Evolutionary conservation across 2,888 invertebrate species (phyloP), one percentile per base, ranked within the genome.

Genomic region (Dilophus febrilis): DNA sequence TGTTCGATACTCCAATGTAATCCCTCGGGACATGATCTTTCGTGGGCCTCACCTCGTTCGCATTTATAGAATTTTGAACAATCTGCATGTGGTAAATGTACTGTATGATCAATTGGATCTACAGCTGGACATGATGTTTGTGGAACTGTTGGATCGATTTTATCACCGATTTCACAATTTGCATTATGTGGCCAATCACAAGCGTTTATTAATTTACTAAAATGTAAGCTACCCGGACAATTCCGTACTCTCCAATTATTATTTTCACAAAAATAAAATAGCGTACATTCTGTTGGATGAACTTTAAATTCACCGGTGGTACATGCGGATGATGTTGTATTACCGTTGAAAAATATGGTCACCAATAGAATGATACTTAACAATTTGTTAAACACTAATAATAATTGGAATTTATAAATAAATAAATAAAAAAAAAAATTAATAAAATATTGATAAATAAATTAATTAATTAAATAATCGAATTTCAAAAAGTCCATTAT

Each of bases 1-100:
- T 36, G 22, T 29, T 30, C 18, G 12, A 29, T 30, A 30, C 39
- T 43, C 30, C 43, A 45, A 16, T 40, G 19, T 18, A 42, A 35
- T 11, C 40, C 43, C n/a, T n/a, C 16, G 12, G 43, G 45, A 19
- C 45, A 45, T 13, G 33, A 19, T 8, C 38, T 33, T n/a, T 14
- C 31, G 2, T 32, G 19, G 13, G 37, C 34, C 14, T 35, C 13
- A 2, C 44, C 42, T 18, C 37, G 16, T 12, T 36, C 22, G 3
- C 49, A 56, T 35, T 52, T 50, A 33, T 52, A 55, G 37, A 51
- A 58, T 12, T 44, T 52, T 4, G 35, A 44, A 29, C 58, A 58
- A 42, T 57, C 49, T 4, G 37, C 18, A 37, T 44, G 41, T 8
- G 44, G 34, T 30, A 44, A 19, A 37, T 33, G n/a, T 13, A 19